Evolutionary conservation across 2,797 vertebrate genomes (phyloP).

Genomic region (Sebastes melanostomus): DNA sequence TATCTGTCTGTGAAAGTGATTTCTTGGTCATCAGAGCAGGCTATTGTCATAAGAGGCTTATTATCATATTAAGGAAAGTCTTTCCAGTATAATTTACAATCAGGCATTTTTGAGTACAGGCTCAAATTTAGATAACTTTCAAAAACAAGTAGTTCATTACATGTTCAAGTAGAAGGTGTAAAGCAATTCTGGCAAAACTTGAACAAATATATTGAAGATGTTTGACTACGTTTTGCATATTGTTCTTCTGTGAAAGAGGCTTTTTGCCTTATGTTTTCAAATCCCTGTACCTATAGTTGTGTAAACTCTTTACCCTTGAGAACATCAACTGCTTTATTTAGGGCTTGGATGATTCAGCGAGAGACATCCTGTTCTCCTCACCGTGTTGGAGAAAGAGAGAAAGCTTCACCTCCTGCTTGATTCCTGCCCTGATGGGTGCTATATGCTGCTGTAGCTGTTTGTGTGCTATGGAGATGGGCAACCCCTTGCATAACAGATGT

Average conservation of each 20-base stretch:
- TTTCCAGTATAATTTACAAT: background rate
- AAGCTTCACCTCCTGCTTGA: background rate
- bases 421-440: slow-evolving; percentile 2
- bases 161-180: background rate
- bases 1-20: background rate
- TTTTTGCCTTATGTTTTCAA: background rate
- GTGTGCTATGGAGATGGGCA: background rate
- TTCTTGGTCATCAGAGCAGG: background rate
- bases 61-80: background rate
- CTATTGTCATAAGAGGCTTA: background rate
- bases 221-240: background rate
- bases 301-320: background rate
- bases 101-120: background rate
- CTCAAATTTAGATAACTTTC: background rate
- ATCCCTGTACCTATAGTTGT: background rate
- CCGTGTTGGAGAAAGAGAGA: background rate
- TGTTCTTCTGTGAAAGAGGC: background rate
- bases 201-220: background rate
- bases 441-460: background rate
- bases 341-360: slow-evolving; percentile 2
- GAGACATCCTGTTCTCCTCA: background rate
- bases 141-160: background rate
- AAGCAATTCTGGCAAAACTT: background rate
- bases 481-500: slow-evolving; percentile 28
- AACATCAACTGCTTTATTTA: background rate